Conservation (phyloP, 2,797 vertebrate species). For the Bradypodion ventrale region DNA sequence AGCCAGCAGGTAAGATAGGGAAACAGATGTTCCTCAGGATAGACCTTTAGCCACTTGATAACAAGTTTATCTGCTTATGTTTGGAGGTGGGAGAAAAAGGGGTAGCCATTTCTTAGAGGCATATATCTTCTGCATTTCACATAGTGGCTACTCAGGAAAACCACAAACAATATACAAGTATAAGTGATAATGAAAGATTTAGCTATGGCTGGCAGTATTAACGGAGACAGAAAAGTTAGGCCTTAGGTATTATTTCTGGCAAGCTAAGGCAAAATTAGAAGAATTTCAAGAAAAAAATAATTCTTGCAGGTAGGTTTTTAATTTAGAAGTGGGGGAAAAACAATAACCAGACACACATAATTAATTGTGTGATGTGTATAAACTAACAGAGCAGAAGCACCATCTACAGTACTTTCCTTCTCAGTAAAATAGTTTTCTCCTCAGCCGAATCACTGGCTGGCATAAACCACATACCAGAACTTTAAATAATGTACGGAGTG, state of each 20-base stretch:
- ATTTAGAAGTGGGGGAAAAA: too few relatives aligned
- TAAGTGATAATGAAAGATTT: too few relatives aligned
- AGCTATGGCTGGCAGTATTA: too few relatives aligned
- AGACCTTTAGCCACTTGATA: background rate
- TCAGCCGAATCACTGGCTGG: background rate
- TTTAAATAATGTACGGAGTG: background rate
- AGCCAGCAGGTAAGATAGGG: background rate
- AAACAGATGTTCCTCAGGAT: too few relatives aligned
- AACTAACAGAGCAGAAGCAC: background rate
- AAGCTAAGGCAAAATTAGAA: too few relatives aligned
- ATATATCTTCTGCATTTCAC: background rate
- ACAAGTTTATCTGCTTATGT: background rate
- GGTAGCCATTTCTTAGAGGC: background rate
- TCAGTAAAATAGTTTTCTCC: background rate
- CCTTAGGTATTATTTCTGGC: too few relatives aligned
- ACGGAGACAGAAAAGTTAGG: too few relatives aligned
- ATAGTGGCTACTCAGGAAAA: background rate
- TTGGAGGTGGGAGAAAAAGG: background rate
- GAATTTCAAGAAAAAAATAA: too few relatives aligned
- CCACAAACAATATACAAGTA: too few relatives aligned
- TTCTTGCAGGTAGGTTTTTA: too few relatives aligned
- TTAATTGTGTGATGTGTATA: background rate
- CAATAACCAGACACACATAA: too few relatives aligned
- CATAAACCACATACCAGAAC: background rate
- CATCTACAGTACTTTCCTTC: background rate